phyloP scores from a whole-genome alignment of 2,797 vertebrate genomes.

The Petrocephalus sullivani region DNA sequence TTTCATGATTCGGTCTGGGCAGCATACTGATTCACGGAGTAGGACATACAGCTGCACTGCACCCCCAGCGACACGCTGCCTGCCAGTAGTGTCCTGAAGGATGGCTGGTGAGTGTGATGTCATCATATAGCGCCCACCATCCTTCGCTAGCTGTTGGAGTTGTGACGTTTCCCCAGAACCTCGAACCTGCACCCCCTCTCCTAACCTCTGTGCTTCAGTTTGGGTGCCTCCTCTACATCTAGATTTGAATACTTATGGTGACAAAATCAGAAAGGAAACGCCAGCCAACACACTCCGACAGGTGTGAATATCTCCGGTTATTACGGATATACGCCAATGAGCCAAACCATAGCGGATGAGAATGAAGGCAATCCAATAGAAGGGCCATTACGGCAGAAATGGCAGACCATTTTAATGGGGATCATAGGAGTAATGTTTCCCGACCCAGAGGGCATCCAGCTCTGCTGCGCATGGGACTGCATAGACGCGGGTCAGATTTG shows the following conservation, averaged over 20 bases:
- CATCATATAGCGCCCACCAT: neutral
- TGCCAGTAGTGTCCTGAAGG: neutral
- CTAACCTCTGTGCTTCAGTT: neutral
- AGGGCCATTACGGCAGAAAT: neutral
- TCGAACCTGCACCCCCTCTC: neutral
- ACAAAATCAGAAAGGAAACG: neutral
- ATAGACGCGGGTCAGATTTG: neutral
- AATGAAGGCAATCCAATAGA: neutral
- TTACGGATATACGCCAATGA: neutral
- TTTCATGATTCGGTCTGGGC: neutral
- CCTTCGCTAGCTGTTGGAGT: neutral
- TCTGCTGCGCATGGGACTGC: neutral
- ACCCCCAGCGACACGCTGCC: neutral
- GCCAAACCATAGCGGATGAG: neutral
- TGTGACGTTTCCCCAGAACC: neutral
- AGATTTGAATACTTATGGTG: neutral
- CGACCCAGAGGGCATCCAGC: too few species aligned
- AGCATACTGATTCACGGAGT: neutral
- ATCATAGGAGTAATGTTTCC: too few species aligned
- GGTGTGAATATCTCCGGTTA: neutral
- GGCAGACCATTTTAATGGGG: neutral
- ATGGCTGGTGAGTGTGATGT: neutral
- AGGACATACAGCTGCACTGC: neutral
- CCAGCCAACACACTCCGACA: neutral
- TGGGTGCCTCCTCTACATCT: neutral